Evolutionary conservation across 2,888 invertebrate species (phyloP).

Genomic region (Ptilodon capucinus): DNA sequence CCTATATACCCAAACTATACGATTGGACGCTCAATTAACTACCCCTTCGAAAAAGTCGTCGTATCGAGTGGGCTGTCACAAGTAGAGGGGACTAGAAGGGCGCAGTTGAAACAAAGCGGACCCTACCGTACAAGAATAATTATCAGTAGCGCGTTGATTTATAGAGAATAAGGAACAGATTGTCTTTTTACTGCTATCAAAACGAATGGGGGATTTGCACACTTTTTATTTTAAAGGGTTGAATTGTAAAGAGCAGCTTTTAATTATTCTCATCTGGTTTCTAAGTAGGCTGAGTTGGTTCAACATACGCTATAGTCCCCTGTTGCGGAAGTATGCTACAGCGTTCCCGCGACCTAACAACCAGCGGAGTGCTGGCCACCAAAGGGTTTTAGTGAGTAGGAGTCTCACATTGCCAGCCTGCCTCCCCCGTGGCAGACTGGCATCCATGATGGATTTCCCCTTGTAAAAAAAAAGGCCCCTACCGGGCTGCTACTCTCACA

Average conservation of each 20-base stretch:
- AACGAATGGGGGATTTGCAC: background rate
- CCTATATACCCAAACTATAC: conserved; percentile 42
- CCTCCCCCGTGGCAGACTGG: too few species aligned
- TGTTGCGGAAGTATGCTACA: too few species aligned
- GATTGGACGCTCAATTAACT: conserved; percentile 55
- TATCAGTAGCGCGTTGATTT: conserved; percentile 66
- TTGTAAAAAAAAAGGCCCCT: too few species aligned
- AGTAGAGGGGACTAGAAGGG: conserved; percentile 50
- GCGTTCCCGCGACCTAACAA: too few species aligned
- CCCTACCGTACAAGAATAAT: conserved; percentile 63
- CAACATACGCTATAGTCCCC: too few species aligned
- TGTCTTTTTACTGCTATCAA: conserved; percentile 61
- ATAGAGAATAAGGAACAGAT: conserved; percentile 52
- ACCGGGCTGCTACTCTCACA: too few species aligned
- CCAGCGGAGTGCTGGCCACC: too few species aligned
- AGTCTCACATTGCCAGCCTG: too few species aligned
- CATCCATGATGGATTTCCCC: too few species aligned
- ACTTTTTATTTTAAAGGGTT: background rate
- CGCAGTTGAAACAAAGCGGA: conserved; percentile 64
- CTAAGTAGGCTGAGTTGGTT: too few species aligned
- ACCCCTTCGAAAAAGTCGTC: conserved; percentile 68
- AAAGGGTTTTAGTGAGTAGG: too few species aligned
- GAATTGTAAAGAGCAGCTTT: background rate
- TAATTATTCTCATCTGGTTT: background rate
- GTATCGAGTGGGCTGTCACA: conserved; percentile 53